Evolutionary conservation across 1,140 invertebrate species (phyloP).

Genomic region (Cyrtorhinus lividipennis): DNA sequence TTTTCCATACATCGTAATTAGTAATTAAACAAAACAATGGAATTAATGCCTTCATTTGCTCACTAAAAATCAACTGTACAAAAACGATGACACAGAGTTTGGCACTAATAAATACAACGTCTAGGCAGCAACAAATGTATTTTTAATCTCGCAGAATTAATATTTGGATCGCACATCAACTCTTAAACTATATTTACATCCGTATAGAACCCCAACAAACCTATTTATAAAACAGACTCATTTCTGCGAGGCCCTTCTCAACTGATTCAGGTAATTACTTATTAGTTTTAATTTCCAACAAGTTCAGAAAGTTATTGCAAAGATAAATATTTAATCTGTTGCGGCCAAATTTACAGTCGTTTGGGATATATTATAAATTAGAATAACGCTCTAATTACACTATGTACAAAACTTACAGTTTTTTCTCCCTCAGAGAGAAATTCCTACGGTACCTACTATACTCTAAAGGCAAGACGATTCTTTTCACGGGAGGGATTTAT

Average conservation of each 20-base stretch:
- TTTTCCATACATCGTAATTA: too few relatives aligned
- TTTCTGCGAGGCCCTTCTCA: not conserved
- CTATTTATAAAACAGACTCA: not conserved
- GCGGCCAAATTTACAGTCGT: not conserved
- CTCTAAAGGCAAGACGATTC: not conserved
- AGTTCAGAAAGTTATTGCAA: not conserved
- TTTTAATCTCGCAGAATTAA: not conserved
- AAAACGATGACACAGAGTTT: constrained; percentile 1
- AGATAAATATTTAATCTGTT: not conserved
- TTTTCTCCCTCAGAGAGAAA: not conserved
- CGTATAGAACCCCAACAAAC: not conserved
- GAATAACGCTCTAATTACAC: not conserved
- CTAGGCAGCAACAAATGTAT: too few relatives aligned
- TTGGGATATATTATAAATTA: not conserved
- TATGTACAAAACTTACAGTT: not conserved
- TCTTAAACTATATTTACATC: not conserved
- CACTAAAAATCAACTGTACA: not conserved
- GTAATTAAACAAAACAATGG: too few relatives aligned
- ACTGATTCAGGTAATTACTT: not conserved
- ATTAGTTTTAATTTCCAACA: not conserved
- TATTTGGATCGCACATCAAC: not conserved
- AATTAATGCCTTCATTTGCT: too few relatives aligned
- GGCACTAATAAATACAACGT: constrained; percentile 8
- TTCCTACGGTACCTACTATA: not conserved
- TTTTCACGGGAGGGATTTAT: not conserved